Conservation (phyloP, 2,888 invertebrate genomes). For the Argyresthia goedartella region DNA sequence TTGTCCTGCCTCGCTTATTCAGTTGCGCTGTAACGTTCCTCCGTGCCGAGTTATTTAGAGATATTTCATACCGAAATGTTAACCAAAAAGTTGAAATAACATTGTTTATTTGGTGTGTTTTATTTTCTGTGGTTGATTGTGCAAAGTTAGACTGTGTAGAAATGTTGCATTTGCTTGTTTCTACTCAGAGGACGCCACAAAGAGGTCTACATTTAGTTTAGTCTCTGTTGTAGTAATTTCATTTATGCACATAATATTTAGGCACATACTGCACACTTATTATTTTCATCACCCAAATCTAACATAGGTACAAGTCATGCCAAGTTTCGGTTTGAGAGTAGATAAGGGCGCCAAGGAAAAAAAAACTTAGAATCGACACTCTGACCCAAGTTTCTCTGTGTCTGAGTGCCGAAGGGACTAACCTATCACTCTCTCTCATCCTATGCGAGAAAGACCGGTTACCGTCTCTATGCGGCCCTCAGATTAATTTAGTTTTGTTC, state of each 20-base stretch:
- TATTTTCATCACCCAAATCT: background rate
- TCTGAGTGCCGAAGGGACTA: too few species aligned
- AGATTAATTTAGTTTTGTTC: too few species aligned
- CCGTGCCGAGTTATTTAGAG: background rate
- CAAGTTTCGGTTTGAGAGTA: too few species aligned
- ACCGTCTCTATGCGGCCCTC: too few species aligned
- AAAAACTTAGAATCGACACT: too few species aligned
- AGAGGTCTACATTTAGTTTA: conserved; percentile 10
- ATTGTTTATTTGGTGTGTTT: background rate
- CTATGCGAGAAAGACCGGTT: too few species aligned
- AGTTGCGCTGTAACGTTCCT: background rate
- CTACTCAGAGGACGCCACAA: background rate
- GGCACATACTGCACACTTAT: background rate
- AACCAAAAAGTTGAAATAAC: background rate
- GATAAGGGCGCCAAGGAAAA: too few species aligned
- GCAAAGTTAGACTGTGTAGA: background rate
- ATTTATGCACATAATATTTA: background rate
- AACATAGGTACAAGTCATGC: too few species aligned
- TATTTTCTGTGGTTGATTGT: background rate
- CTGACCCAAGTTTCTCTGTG: too few species aligned
- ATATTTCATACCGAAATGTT: background rate
- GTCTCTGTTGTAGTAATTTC: background rate
- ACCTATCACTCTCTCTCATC: too few species aligned
- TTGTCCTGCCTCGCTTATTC: background rate
- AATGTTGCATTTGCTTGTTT: background rate